Conservation (phyloP, 2,113 vertebrate species). For the Dicerorhinus sumatrensis region DNA sequence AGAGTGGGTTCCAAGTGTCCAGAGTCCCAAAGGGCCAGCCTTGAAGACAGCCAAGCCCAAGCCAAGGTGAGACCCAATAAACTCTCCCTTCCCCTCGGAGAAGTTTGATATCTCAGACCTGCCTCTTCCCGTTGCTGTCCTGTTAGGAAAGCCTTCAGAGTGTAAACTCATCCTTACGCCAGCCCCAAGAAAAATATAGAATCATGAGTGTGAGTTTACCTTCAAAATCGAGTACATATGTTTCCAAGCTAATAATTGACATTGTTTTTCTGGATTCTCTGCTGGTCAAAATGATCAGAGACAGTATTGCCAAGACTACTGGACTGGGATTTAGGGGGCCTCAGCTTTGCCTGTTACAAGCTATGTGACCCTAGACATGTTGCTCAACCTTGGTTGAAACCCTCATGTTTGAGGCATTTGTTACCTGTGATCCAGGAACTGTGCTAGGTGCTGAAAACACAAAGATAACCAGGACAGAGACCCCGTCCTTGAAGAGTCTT, state of each 20-base stretch:
- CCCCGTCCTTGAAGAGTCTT: background rate
- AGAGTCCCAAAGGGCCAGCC: background rate
- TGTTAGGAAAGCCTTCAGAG: rapidly evolving
- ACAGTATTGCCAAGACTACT: background rate
- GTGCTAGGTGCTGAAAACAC: background rate
- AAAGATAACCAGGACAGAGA: background rate
- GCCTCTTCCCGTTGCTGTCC: background rate
- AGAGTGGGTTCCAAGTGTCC: background rate
- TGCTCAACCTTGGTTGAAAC: rapidly evolving
- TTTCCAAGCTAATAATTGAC: background rate
- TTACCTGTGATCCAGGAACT: background rate
- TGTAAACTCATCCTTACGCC: background rate
- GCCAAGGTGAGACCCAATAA: background rate
- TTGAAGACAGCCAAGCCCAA: background rate
- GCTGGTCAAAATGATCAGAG: background rate
- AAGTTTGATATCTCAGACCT: background rate
- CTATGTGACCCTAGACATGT: background rate
- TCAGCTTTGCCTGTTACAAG: background rate
- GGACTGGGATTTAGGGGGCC: background rate
- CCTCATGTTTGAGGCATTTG: rapidly evolving
- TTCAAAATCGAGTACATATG: background rate
- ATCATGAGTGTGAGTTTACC: background rate
- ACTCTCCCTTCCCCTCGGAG: background rate
- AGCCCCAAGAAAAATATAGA: rapidly evolving
- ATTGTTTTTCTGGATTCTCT: background rate